Evolutionary conservation across 92 coral and sea anemone species (phyloP).

Genomic region (Phymanthus crucifer): DNA sequence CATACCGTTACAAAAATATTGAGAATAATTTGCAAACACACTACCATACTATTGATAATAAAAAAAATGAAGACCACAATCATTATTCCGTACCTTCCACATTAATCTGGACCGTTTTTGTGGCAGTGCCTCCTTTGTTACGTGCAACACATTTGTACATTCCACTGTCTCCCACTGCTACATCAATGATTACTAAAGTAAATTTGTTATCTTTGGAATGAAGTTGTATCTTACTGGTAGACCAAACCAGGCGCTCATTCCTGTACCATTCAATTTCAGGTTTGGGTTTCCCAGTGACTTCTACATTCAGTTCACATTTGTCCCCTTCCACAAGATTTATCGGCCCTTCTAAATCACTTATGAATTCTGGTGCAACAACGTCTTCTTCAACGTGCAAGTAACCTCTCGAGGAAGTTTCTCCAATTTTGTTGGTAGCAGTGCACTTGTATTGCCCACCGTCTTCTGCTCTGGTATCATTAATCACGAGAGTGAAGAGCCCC

Average conservation of each 20-base stretch:
- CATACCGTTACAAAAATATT: not conserved
- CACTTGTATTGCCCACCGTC: constrained; percentile 91
- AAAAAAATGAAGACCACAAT: not conserved
- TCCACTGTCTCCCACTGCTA: constrained; percentile 77
- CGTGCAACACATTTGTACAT: constrained; percentile 90
- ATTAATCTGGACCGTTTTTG: constrained; percentile 62
- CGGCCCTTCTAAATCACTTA: constrained; percentile 56
- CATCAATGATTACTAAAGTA: constrained; percentile 58
- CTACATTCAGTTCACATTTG: constrained; percentile 58
- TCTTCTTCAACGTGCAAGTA: constrained; percentile 67
- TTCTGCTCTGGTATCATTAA: constrained; percentile 63
- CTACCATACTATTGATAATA: too few species aligned
- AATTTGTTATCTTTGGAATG: constrained; percentile 60
- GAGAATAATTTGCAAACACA: too few species aligned
- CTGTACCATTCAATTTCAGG: constrained; percentile 92
- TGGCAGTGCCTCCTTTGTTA: constrained; percentile 76
- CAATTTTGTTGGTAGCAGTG: constrained; percentile 81
- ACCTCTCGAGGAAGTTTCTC: constrained; percentile 80
- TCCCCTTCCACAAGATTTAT: constrained; percentile 70
- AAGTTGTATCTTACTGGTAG: constrained; percentile 68
- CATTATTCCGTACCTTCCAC: constrained; percentile 62
- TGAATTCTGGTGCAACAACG: constrained; percentile 61
- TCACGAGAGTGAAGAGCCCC: constrained; percentile 69
- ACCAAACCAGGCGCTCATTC: constrained; percentile 64
- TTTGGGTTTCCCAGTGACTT: constrained; percentile 79